Evolutionary conservation across 2,113 vertebrate species (phyloP).

Genomic region (Mystacornis crossleyi): DNA sequence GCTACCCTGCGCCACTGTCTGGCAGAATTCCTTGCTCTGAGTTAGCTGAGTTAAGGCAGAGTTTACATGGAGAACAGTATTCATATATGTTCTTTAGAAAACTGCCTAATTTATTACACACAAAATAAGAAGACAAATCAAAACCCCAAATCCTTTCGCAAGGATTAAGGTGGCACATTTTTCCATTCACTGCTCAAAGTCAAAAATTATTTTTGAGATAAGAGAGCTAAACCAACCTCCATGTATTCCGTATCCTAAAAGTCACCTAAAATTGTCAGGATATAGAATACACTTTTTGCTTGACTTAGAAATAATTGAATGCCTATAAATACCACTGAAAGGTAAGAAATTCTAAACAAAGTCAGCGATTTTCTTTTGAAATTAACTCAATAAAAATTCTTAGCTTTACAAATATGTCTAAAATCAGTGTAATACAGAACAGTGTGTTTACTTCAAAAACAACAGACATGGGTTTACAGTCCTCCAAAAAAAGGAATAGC

Average conservation of each 20-base stretch:
- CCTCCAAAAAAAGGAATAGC: background rate
- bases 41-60: background rate
- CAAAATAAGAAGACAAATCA: background rate
- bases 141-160: background rate
- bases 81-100: background rate
- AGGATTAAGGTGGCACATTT: background rate
- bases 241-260: background rate
- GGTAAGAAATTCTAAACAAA: background rate
- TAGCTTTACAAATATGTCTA: background rate
- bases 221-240: background rate
- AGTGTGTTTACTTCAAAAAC: background rate
- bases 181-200: background rate
- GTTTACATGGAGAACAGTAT: background rate
- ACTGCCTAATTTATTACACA: background rate
- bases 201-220: background rate
- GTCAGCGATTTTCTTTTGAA: background rate
- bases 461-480: background rate
- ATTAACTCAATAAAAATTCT: background rate
- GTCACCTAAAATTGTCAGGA: background rate
- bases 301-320: background rate
- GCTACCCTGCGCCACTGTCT: background rate
- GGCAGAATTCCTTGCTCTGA: background rate
- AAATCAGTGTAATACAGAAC: background rate
- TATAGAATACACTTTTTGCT: background rate
- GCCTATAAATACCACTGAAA: background rate